Percentiles rank a stretch among this genome's conserved stretches.
Evolutionary conservation across 2,113 vertebrate genomes (phyloP).

Genomic region (Trichomycterus rosablanca): DNA sequence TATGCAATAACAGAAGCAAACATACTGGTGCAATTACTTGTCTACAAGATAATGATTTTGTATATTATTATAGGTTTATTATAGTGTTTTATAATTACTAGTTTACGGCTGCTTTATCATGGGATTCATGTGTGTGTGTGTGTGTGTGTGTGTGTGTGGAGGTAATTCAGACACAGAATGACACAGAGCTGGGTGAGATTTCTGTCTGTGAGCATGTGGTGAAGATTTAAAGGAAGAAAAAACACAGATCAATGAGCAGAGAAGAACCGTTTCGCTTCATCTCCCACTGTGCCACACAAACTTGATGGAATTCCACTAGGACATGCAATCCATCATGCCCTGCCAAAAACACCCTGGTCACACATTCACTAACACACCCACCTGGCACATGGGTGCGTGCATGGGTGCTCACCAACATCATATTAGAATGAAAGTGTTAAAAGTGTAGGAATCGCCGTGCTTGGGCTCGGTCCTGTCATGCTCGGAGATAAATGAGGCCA

Average conservation of each 20-base stretch:
- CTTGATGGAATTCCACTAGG: conserved; percentile 15
- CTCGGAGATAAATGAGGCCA: conserved; percentile 37
- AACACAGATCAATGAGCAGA: conserved; percentile 1
- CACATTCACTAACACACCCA: conserved; percentile 8
- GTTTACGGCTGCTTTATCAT: too few species aligned
- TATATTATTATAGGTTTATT: too few species aligned
- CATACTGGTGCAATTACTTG: too few species aligned
- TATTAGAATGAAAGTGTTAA: conserved; percentile 34
- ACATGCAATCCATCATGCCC: conserved; percentile 25
- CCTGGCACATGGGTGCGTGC: not conserved
- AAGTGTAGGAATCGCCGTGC: conserved; percentile 11
- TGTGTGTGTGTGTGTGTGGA: conserved; percentile 1
- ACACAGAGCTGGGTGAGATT: not conserved
- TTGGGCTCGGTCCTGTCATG: conserved; percentile 25
- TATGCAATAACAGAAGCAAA: too few species aligned
- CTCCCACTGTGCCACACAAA: not conserved
- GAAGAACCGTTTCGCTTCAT: conserved; percentile 1
- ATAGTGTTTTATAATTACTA: too few species aligned
- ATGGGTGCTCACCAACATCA: conserved; percentile 21
- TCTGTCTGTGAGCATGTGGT: conserved; percentile 1
- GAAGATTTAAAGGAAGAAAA: conserved; percentile 5
- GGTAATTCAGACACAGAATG: not conserved
- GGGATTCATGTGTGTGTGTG: not conserved
- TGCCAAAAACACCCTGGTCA: conserved; percentile 1
- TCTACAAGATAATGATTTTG: too few species aligned